Evolutionary conservation across 2,797 vertebrate genomes (phyloP), one percentile per base, ranked within the genome.

Genomic region (Pipistrellus kuhlii): DNA sequence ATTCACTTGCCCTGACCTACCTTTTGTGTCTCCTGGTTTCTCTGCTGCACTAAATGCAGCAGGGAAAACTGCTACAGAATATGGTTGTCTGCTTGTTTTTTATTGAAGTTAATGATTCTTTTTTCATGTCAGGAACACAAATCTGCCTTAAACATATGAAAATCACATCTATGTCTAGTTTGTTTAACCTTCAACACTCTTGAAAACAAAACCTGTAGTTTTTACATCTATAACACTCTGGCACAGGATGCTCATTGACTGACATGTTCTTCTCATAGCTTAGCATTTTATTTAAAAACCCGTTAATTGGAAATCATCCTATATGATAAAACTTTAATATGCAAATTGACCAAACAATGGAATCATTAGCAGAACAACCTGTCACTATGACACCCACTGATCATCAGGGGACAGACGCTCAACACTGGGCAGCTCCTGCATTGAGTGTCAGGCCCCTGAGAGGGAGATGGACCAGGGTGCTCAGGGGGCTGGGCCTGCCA

Each of bases 261-360:
- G 85, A 80, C 23, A 23, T 68, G 35, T 9, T 80, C 18, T 73
- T 66, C 12, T 91, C 12, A 90, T 80, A 68, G 14, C 11, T 55
- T 66, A 78, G 41, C 23, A 83, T 94, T 90, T 94, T 91, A 82
- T 91, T 96, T 94, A 48, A 85, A 85, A 92, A 66, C 1, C 27
- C 15, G 18, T 66, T 87, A 62, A 81, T 51, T 53, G 25, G 25
- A 59, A 38, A 90, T 76, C 3, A 17, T 25, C 59, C 27, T 62
- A 14, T 62, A 62, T 62, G 27, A 59, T 59, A 59, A 59, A 59
- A 59, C 23, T 25, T 10, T 59, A 27, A 59, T 27, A 59, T 59
- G 25, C 57, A 59, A 59, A 59, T 59, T 0, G 4, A 59, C 55
- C 4, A 0, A 59, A 59, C 11, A 9, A 25, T 59, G 57, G 23